Evolutionary conservation across 2,888 invertebrate species (phyloP), one percentile per base, ranked within the genome.

Genomic region (Melanophora roralis): DNA sequence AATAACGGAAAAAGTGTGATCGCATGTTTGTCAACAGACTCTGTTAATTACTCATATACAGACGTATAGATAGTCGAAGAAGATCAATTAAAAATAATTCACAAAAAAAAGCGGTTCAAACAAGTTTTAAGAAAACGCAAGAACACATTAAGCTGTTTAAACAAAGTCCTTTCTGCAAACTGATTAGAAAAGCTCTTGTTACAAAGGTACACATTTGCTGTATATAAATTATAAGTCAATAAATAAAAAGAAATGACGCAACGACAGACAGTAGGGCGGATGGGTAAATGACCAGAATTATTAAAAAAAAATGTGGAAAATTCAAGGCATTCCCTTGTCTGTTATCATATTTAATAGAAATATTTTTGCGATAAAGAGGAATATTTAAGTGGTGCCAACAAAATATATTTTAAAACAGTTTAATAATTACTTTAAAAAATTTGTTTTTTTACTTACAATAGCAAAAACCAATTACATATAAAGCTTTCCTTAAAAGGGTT

Each of bases 201-300:
- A 51, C 45, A 9, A 75, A 79, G 79, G 79, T 79, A n/a, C n/a
- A n/a, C n/a, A 79, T 53, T 74, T 67, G 38, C 9, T n/a, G n/a
- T n/a, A n/a, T n/a, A n/a, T n/a, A n/a, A 45, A 65, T 27, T 51
- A 21, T n/a, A 23, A 45, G 59, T 43, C 16, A 11, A 47, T 62
- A 62, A 2, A 55, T 49, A 51, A 1, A 49, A 43, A 40, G 27
- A 5, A 27, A 2, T 23, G 3, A 51, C 8, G 11, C 36, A 16
- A 19, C 19, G 16, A 59, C 40, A 6, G 11, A 23, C 11, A 21
- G 40, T 45, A 4, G 7, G 59, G 59, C 27, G 16, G 47, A 59
- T 43, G 11, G 36, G 19, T 19, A 47, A 34, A 53, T 23, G 14
- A 40, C 16, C 36, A n/a, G n/a, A 65, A 68, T n/a, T 3, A 45